A percentile compares a stretch with the other conserved stretches of the same genome.
Evolutionary conservation across 2,113 vertebrate genomes (phyloP).

Genomic region (Hyla sarda): DNA sequence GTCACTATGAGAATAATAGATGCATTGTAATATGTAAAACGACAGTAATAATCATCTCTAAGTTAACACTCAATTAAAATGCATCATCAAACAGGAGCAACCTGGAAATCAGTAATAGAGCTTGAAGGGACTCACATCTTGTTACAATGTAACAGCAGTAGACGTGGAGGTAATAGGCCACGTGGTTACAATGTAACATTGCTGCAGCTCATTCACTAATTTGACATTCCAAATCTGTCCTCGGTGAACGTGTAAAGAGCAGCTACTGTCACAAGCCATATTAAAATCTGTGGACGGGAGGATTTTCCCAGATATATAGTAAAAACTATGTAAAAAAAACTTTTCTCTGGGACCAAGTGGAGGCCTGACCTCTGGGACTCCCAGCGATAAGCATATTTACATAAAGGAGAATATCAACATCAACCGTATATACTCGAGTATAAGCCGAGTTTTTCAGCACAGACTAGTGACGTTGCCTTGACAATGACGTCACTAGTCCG

Average conservation of each 20-base stretch:
- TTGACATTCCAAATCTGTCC: background rate
- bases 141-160: background rate
- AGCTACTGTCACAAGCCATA: background rate
- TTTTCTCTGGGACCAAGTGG: background rate
- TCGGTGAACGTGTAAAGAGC: background rate
- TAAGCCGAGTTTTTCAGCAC: too few species aligned
- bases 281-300: background rate
- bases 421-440: too few species aligned
- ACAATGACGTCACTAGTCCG: too few species aligned
- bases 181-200: background rate
- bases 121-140: background rate
- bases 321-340: background rate
- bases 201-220: background rate
- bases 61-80: slow-evolving; percentile 25
- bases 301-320: background rate
- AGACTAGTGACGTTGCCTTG: too few species aligned
- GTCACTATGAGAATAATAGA: background rate
- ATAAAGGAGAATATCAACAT: too few species aligned
- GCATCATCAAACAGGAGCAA: background rate
- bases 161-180: background rate
- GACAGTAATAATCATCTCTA: background rate
- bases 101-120: background rate
- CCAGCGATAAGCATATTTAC: too few species aligned
- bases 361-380: background rate
- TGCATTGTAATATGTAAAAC: slow-evolving; percentile 16